Evolutionary conservation across 2,888 invertebrate genomes (phyloP).

Genomic region (Phytoseiulus persimilis): DNA sequence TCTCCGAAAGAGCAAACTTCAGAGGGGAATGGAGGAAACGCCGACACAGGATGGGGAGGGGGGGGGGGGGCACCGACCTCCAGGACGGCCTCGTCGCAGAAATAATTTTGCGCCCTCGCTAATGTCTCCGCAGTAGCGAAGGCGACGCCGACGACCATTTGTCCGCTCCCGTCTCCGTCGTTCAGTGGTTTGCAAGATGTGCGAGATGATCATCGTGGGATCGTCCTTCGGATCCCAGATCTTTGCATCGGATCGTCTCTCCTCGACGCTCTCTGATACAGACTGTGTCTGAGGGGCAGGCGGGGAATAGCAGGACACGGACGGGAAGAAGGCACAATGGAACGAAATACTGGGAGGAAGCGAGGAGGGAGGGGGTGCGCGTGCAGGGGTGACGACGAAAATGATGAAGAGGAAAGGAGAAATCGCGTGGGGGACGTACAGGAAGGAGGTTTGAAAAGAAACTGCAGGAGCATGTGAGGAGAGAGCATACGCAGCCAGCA

Average conservation of each 20-base stretch:
- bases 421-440: neutral
- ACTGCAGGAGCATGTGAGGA: no score
- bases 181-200: neutral
- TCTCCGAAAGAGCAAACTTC: neutral
- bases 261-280: neutral
- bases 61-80: neutral
- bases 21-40: neutral
- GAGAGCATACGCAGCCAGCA: no score
- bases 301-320: neutral
- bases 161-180: neutral
- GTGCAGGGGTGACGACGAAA: neutral
- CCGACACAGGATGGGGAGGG: neutral
- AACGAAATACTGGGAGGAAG: neutral
- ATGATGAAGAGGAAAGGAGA: neutral
- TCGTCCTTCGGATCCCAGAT: neutral
- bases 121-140: neutral
- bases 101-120: neutral
- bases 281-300: neutral
- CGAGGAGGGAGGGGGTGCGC: no score
- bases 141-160: neutral
- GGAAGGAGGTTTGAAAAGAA: neutral
- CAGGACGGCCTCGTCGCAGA: neutral
- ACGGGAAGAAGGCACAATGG: neutral
- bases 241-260: neutral
- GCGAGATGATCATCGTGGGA: neutral